Evolutionary conservation across 2,113 vertebrate species (phyloP).

Genomic region (Chinchilla lanigera): DNA sequence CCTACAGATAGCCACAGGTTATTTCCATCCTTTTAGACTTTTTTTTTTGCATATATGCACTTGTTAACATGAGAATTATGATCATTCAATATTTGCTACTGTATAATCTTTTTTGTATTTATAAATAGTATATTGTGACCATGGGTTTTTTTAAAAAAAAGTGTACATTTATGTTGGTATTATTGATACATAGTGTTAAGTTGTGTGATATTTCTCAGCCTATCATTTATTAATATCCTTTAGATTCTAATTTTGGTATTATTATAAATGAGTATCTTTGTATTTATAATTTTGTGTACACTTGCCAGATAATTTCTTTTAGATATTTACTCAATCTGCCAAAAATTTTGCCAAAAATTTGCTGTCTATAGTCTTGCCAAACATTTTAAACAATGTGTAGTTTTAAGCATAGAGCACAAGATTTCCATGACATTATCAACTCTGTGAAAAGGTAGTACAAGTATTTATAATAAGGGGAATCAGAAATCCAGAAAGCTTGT

Average conservation of each 20-base stretch:
- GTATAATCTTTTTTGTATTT: neutral
- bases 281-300: neutral
- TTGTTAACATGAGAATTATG: neutral
- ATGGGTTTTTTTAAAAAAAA: neutral
- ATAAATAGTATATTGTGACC: neutral
- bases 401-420: neutral
- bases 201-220: neutral
- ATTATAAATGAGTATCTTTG: neutral
- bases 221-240: neutral
- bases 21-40: neutral
- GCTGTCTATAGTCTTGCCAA: neutral
- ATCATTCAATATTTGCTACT: neutral
- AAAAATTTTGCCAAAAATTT: neutral
- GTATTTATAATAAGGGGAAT: neutral
- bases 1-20: neutral
- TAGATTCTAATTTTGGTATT: neutral
- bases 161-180: neutral
- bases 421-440: neutral
- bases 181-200: neutral
- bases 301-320: neutral
- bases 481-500: constrained; percentile 12
- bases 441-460: neutral
- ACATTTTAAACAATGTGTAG: neutral
- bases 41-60: neutral
- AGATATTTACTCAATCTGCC: neutral